Evolutionary conservation across 2,113 vertebrate species (phyloP), one percentile per base, ranked within the genome.

Genomic region (Eurystomus gularis): DNA sequence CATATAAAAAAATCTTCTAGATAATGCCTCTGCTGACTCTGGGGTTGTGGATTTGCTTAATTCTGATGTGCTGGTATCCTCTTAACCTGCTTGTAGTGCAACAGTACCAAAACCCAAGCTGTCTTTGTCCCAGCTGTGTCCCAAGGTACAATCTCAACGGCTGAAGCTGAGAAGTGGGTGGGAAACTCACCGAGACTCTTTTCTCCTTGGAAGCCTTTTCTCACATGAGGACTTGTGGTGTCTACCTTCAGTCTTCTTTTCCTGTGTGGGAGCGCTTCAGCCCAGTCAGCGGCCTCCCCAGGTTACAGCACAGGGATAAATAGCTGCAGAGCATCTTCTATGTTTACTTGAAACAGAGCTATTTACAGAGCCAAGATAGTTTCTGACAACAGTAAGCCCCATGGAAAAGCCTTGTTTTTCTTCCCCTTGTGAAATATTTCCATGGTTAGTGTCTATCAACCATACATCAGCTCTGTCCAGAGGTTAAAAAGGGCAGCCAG

Each of bases 341-440:
- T 17, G 3, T 77, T 90, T 60, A 61, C 71, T 69, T 88, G 31
- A 79, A 61, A 73, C 23, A 72, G 23, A 42, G 25, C 26, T 94
- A 77, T 95, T 93, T 87, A 85, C 0, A 0, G 78, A 93, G 42
- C 9, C 4, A 42, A 54, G 33, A 42, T 16, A 25, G 48, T 49
- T 54, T 90, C 61, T 80, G 82, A 95, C 95, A 94, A 95, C 35
- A 87, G 19, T 69, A 87, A 93, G 6, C 5, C 52, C 84, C 31
- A 21, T 12, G 66, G 84, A 97, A 95, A 42, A 95, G 93, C 35
- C 24, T 91, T 85, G 58, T 70, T 85, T 91, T 88, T 85, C 62
- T 90, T 48, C 37, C 35, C 54, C n/a, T 75, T 62, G 58, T 58
- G 61, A 90, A 90, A 82, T 85, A 88, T 55, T 91, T 95, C 82